Evolutionary conservation across 2,888 invertebrate genomes (phyloP).

Genomic region (Cryptosula pallasiana): DNA sequence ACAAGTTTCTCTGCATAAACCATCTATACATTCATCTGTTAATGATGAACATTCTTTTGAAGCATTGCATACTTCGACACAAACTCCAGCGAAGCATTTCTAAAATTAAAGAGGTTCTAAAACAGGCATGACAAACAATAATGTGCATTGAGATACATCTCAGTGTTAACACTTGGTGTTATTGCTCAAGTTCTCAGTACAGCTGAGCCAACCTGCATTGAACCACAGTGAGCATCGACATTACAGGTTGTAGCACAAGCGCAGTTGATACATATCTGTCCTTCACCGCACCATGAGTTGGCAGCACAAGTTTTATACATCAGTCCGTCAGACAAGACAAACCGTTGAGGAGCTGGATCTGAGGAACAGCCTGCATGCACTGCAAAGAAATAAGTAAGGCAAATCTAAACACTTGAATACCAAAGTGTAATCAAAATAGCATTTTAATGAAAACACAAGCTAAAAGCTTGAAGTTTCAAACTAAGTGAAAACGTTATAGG

Average conservation of each 20-base stretch:
- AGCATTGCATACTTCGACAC: neutral
- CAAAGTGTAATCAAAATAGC: no score
- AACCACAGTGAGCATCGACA: neutral
- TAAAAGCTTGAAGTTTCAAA: no score
- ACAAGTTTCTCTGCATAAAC: neutral
- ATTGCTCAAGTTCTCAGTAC: no score
- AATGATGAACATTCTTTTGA: neutral
- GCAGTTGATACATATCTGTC: slow-evolving; percentile 1
- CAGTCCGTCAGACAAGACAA: slow-evolving; percentile 1
- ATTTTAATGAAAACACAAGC: no score
- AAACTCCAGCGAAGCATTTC: neutral
- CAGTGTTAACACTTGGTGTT: no score
- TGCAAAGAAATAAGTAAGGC: neutral
- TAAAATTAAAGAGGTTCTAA: neutral
- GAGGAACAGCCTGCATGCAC: neutral
- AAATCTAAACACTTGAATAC: no score
- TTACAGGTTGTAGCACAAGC: slow-evolving; percentile 1
- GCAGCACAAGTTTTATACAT: neutral
- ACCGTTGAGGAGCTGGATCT: neutral
- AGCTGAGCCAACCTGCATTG: neutral
- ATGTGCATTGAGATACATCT: no score
- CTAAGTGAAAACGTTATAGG: no score
- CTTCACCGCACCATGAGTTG: neutral
- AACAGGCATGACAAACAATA: no score
- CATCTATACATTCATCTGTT: neutral